Base-by-base conservation (phyloP, 2,888 invertebrate genomes). In the Agrypnus murinus region DNA sequence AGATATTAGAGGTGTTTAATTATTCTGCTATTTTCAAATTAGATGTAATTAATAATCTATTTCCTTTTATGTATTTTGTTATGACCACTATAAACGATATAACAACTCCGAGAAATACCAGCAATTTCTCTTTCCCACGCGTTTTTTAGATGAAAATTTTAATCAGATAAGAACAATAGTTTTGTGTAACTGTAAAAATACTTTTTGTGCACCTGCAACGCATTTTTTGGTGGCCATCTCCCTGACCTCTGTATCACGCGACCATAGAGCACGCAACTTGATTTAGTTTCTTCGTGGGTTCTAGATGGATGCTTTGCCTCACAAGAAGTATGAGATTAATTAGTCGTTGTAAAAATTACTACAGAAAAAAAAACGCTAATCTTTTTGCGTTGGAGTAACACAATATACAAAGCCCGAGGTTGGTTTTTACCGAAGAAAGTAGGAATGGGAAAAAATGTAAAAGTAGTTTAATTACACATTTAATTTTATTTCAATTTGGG, bases 101-200 rank as follows among this genome's bases (percentile, higher is more conserved):
- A 59, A 65, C 58, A 57, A 58, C 36, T 14, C 38, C 65, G n/a
- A 65, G 58, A 64, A 65, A 69, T 60, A 53, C 69, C 59, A 36
- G 40, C 59, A 70, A 62, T 65, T 70, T 70, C 59, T 67, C 71
- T 66, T 71, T 71, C 71, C 66, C 71, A 71, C 71, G 71, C 66
- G 55, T 57, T 64, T 66, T 71, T 66, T 58, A 43, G 48, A 63
- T 59, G 58, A 67, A 71, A 67, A 71, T 67, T 66, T 63, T 57
- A 71, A 71, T 71, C 71, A 71, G 71, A 71, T 71, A 68, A 71
- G 71, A 71, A 71, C 67, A 71, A 71, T 71, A 68, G 71, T 71
- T 64, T 65, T 63, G 71, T 66, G 50, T 71, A 71, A 71, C 71
- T 71, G 71, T 71, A 71, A 71, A 71, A 34, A 55, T 48, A 71